Evolutionary conservation across 92 coral and sea anemone genomes (phyloP), one percentile per base, ranked within the genome.

Genomic region (Porites divaricata): DNA sequence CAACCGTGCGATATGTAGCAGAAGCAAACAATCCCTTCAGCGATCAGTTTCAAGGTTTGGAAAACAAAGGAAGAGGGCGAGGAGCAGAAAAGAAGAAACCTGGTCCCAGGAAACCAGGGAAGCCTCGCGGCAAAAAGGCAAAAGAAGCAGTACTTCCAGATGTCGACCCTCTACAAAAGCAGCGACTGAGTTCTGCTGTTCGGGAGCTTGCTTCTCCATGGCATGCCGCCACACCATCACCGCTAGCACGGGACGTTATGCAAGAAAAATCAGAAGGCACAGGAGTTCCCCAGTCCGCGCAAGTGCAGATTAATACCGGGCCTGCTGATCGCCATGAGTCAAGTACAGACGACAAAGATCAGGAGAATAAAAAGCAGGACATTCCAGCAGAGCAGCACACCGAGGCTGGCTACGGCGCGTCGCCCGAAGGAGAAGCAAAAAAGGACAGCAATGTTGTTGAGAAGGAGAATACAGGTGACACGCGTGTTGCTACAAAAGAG

Each of bases 11-110:
- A 28, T 94, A 94, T 78, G 91, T 94, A 62, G 98, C 98, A 49
- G 94, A 94, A 66, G 96, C 96, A 20, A 94, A 94, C 87, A 94
- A 94, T 65, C 98, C 98, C 11, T 94, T 94, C 77, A 94, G 98
- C 72, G 98, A 94, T 19, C 90, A 89, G 79, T 94, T 94, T 68
- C 93, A 85, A 58, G 85, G 77, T 19, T 80, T 86, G 50, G 93
- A 91, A 62, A 72, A 24, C 72, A 82, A 72, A 82, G 86, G 86
- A 23, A 61, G 79, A 52, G 86, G 86, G 1, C 61, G 86, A 23
- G 86, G 79, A 71, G 78, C 79, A 2, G 85, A 67, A 61, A 82
- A 51, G 86, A 68, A 77, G 70, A 78, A 67, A 52, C 11, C 79
- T 56, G 74, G 73, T 8, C 20, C 82, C 15, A 82, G 53, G 64